Conservation (phyloP, 64 coral and sea anemone species). For the Catalaphyllia jardinei region DNA sequence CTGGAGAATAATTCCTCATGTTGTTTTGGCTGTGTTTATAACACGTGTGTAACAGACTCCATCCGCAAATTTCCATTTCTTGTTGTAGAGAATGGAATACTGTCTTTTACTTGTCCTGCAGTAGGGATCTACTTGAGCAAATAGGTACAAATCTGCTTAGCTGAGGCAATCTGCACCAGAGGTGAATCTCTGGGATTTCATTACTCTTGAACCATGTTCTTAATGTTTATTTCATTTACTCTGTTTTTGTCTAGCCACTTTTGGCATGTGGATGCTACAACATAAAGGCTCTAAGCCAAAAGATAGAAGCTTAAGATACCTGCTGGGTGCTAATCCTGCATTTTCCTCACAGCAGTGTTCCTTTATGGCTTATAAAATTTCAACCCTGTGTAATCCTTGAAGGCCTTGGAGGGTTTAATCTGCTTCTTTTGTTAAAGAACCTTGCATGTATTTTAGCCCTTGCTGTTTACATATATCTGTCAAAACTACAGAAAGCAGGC, state of each 20-base stretch:
- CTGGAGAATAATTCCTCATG: background rate
- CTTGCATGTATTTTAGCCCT: background rate
- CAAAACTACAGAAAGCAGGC: background rate
- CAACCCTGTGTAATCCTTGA: background rate
- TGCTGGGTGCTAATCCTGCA: background rate
- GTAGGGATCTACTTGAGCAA: background rate
- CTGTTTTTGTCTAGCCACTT: background rate
- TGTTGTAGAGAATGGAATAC: background rate
- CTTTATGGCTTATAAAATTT: background rate
- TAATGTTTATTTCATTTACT: background rate
- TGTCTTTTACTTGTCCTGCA: background rate
- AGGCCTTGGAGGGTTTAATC: background rate
- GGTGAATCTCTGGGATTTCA: background rate
- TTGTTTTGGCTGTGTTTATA: conserved; percentile 17
- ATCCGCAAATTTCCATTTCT: background rate
- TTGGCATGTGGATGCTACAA: background rate
- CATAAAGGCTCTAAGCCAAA: background rate
- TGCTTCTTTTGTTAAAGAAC: background rate
- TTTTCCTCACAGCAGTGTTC: background rate
- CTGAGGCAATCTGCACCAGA: background rate
- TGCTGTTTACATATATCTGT: background rate
- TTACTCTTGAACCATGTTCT: background rate
- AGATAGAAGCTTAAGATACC: background rate
- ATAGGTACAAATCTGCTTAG: conserved; percentile 33
- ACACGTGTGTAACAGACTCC: background rate